These are phyloP conservation scores for Percopsis omiscomaycus DNA, from an alignment of 2,797 vertebrate species.

Conservation along the genomic window DNA sequence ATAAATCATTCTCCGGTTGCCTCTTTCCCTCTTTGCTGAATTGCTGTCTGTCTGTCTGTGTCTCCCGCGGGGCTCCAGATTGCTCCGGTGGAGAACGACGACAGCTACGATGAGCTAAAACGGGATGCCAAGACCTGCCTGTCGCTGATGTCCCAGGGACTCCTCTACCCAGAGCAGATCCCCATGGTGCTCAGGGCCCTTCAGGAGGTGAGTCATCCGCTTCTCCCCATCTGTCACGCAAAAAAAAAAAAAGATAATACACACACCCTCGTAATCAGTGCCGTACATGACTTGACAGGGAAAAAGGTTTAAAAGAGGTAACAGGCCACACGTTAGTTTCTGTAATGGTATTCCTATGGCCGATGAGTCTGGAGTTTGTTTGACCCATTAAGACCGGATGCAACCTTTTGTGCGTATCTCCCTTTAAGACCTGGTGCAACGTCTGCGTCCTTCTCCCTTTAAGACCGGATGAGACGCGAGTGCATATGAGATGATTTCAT, in stretches of 20 bases:
- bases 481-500: no score
- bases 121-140: conserved; percentile 96
- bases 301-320: conserved; percentile 4
- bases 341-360: no score
- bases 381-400: no score
- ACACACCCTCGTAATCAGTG: no score
- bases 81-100: conserved; percentile 96
- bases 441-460: no score
- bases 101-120: conserved; percentile 96
- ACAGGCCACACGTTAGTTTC: no score
- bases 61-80: conserved; percentile 75
- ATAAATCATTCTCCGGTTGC: background rate
- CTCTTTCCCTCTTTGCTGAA: background rate
- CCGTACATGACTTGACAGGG: background rate
- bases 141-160: conserved; percentile 96
- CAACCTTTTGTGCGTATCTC: no score
- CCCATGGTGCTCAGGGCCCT: conserved; percentile 89
- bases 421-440: no score
- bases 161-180: conserved; percentile 94
- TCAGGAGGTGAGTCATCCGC: conserved; percentile 81
- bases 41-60: background rate
- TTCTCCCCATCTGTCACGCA: background rate
- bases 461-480: no score
- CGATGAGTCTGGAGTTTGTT: no score
- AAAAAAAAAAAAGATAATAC: no score